phyloP scores from a whole-genome alignment of 2,113 vertebrate species.

The Pachypanchax playfairii region DNA sequence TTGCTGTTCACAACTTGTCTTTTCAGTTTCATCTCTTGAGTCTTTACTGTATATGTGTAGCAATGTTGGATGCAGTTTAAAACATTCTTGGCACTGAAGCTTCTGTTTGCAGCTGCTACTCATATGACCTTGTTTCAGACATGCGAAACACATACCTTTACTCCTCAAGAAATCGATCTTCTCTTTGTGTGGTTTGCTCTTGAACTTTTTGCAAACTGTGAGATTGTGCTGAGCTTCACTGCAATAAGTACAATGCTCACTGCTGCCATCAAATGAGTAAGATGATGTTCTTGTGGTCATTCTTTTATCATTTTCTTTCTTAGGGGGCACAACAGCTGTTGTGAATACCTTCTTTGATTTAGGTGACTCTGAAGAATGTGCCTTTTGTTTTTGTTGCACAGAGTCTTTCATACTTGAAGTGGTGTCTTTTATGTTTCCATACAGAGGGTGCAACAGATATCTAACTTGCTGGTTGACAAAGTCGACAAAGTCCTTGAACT shows the following conservation, averaged over 20 bases:
- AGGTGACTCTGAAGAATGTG: too few species aligned
- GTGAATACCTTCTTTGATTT: slow-evolving; percentile 1
- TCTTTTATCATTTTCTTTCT: neutral
- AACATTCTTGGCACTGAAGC: slow-evolving; percentile 3
- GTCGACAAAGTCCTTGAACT: slow-evolving; percentile 31
- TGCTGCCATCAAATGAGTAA: too few species aligned
- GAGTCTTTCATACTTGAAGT: neutral
- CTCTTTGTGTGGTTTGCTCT: neutral
- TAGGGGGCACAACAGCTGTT: neutral
- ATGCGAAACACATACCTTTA: slow-evolving; percentile 1
- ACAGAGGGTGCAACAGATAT: slow-evolving; percentile 21
- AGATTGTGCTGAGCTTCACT: neutral
- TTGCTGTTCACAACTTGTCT: slow-evolving; percentile 10
- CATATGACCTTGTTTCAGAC: neutral
- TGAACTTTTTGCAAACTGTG: slow-evolving; percentile 3
- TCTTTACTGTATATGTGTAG: slow-evolving; percentile 9
- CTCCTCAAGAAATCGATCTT: neutral
- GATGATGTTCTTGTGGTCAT: neutral
- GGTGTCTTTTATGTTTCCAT: slow-evolving; percentile 30
- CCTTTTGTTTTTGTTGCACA: neutral
- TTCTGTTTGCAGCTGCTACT: slow-evolving; percentile 4
- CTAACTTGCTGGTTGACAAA: slow-evolving; percentile 17
- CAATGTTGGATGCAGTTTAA: neutral
- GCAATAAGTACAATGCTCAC: too few species aligned
- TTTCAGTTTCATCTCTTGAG: slow-evolving; percentile 1